These are phyloP conservation scores for Ianthella basta DNA, from an alignment of 37 sponge, comb jelly and placozoan species.

Conservation along the genomic window DNA sequence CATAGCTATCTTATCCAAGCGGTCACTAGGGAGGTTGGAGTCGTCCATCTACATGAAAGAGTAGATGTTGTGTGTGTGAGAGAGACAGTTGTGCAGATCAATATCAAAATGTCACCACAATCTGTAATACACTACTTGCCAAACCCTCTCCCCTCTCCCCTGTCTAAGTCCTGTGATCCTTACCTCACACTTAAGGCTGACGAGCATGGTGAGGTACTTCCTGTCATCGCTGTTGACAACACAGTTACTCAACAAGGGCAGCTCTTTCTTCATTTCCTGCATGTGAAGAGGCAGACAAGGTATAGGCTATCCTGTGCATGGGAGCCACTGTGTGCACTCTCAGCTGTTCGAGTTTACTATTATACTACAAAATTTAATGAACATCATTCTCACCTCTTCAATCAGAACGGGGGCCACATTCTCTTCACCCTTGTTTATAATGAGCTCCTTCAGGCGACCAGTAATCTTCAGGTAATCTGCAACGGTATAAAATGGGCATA, in stretches of 20 bases:
- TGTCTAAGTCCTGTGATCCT: neutral
- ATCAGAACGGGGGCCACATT: conserved; percentile 95
- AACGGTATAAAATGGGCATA: no score
- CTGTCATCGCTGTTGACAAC: conserved; percentile 73
- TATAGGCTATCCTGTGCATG: no score
- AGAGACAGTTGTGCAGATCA: no score
- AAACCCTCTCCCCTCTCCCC: no score
- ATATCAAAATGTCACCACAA: no score
- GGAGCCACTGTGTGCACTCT: no score
- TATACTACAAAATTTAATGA: no score
- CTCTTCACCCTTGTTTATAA: conserved; percentile 95
- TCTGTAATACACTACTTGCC: no score
- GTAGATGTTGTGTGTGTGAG: no score
- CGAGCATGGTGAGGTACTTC: conserved; percentile 87
- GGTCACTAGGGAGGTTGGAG: conserved; percentile 53
- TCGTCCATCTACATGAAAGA: conserved; percentile 41
- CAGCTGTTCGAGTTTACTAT: no score
- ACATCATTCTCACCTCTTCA: conserved; percentile 58
- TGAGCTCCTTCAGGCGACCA: conserved; percentile 92
- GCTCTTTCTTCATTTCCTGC: conserved; percentile 7
- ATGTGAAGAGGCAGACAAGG: no score
- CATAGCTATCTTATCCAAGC: conserved; percentile 60
- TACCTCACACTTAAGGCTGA: conserved; percentile 84
- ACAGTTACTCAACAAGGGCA: conserved; percentile 6
- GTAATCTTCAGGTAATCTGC: conserved; percentile 91